Evolutionary conservation across 2,797 vertebrate genomes (phyloP), one percentile per base, ranked within the genome.

Genomic region (Amniataba percoides): DNA sequence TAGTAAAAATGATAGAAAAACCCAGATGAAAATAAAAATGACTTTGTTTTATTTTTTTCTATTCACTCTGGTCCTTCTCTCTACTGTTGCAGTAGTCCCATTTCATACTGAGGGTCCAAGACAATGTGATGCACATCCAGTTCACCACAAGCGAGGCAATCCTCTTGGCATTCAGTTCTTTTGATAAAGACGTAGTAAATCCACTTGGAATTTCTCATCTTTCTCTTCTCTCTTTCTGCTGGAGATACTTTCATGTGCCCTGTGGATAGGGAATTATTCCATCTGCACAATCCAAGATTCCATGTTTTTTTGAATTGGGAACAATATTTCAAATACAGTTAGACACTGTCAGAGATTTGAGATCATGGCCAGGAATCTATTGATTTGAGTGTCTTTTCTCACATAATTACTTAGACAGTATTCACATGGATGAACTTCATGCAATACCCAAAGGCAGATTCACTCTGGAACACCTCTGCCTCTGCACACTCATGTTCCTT

Each of bases 381-480:
- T 8, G 4, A 78, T 76, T 66, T 77, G 21, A 75, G 80, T 79
- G 82, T 91, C 74, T 76, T 84, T 81, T 77, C 66, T 78, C 76
- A 66, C 87, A 80, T 84, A 82, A 80, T 91, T 88, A 89, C 89
- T 87, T 84, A 51, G 81, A 93, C 90, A 90, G 87, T 91, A 92
- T 94, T 93, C 89, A 94, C 90, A 92, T 87, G 78, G 90, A 90
- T 90, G 87, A 88, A 83, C 80, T 92, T 95, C 93, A 95, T 93
- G 93, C 88, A 93, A 87, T 90, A 88, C 87, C 81, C 78, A 81
- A 85, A 88, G 82, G 71, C 74, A 59, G 80, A 76, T 84, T 85
- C 77, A 64, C 49, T 55, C 40, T 52, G 66, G 55, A 75, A 61
- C 65, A 72, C 73, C 57, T 57, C 67, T 78, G 74, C 67, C 59